These are phyloP conservation scores for Aythya baeri DNA, from an alignment of 2,113 vertebrate genomes.

Conservation along the genomic window DNA sequence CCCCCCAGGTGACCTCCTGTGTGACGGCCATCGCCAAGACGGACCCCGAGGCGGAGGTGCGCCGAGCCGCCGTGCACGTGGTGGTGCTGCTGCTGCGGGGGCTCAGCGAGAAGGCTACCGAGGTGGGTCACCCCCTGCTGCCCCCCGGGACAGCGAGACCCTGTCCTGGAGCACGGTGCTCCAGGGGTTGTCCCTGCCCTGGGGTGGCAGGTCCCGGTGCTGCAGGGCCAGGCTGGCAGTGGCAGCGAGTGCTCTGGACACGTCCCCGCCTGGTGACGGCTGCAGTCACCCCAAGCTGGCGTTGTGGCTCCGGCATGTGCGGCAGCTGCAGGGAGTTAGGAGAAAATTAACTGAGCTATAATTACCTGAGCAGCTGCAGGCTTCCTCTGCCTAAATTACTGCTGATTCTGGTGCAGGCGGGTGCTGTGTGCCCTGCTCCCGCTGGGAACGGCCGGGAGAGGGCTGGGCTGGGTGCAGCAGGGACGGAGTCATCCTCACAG, in stretches of 20 bases:
- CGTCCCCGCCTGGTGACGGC: not conserved
- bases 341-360: not conserved
- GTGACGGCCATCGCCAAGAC: constrained; percentile 85
- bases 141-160: not conserved
- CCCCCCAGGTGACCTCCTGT: constrained; percentile 75
- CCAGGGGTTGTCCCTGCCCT: accelerated
- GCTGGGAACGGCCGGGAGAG: not conserved
- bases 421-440: not conserved
- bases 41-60: constrained; percentile 85
- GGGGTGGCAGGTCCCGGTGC: not conserved
- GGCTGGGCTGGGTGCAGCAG: not conserved
- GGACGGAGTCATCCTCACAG: not conserved
- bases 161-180: not conserved
- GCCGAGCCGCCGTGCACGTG: constrained; percentile 90
- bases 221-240: not conserved
- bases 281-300: not conserved
- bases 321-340: not conserved
- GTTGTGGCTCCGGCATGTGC: not conserved
- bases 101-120: constrained; percentile 86
- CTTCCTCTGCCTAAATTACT: not conserved
- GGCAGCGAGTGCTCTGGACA: not conserved
- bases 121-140: constrained; percentile 76
- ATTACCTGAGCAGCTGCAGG: not conserved
- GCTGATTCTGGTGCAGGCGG: not conserved
- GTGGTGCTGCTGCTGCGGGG: constrained; percentile 88